Evolutionary conservation across 2,888 invertebrate genomes (phyloP), one percentile per base, ranked within the genome.

Genomic region (Volucella inflata): DNA sequence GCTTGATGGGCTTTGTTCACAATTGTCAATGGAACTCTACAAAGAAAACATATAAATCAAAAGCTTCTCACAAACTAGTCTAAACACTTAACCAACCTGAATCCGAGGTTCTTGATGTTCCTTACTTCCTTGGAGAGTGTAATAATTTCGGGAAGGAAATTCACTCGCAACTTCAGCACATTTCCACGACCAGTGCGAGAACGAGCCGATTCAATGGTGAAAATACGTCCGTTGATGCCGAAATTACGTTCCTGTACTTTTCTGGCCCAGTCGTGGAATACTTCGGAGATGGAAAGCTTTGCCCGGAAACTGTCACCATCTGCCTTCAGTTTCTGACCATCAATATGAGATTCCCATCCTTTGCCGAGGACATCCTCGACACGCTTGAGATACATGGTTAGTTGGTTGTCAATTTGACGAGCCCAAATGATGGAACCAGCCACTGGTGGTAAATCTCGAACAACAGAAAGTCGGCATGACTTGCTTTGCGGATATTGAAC

Each of bases 361-460:
- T 98, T 98, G 60, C 97, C 99, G 62, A 99, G 94, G 21, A 99
- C 99, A 93, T 99, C 99, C 93, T 99, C 99, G 0, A 99, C 99
- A 87, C 99, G 95, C 90, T 97, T 96, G 91, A 99, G 94, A 92
- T 99, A 99, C 88, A 98, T 97, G 12, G 97, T 98, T 65, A 99
- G 94, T 92, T 99, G 99, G 88, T 98, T 95, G 92, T 99, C 99
- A 89, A 99, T 99, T 93, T 99, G 97, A 90, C 98, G 97, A 3
- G 99, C 98, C 99, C 99, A 99, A 89, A 99, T 98, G 89, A 99
- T 99, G 71, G 98, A 98, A 0, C 99, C 99, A 38, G 99, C 97
- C 16, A 99, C 97, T 0, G 99, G 99, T 4, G 99, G 99, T 88
- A 99, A 93, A 93, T 99, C 99, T 77, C 98, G 95, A 11, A 97